phyloP scores from a whole-genome alignment of 2,113 vertebrate species.

The Laterallus jamaicensis region DNA sequence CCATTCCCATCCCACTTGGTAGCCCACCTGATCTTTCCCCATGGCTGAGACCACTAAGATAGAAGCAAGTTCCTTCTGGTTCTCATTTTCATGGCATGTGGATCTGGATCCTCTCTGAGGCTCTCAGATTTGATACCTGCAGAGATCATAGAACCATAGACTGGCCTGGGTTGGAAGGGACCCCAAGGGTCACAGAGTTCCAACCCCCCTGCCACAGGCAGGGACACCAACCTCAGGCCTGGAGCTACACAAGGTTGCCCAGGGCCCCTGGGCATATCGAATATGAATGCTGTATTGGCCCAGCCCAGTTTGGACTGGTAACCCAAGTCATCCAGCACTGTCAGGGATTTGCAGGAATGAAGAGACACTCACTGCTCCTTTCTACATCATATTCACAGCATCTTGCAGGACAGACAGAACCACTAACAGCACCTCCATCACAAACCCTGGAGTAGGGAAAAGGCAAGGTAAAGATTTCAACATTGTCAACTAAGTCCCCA shows the following conservation, averaged over 20 bases:
- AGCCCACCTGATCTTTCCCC: neutral
- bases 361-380: neutral
- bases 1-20: neutral
- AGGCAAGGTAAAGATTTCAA: neutral
- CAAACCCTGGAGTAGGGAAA: neutral
- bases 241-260: no score
- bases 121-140: neutral
- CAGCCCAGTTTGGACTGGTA: neutral
- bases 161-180: no score
- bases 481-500: no score
- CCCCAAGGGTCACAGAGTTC: no score
- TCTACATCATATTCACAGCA: neutral
- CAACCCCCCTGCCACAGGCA: no score
- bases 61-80: neutral
- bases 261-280: neutral
- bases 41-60: neutral
- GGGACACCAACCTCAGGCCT: no score
- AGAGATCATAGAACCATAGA: neutral
- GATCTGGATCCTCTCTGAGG: neutral
- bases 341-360: neutral
- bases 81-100: fast-evolving
- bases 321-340: neutral
- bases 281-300: neutral
- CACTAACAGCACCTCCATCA: neutral
- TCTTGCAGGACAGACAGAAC: neutral